phyloP scores from a whole-genome alignment of 2,797 vertebrate species.

The Trematomus bernacchii region DNA sequence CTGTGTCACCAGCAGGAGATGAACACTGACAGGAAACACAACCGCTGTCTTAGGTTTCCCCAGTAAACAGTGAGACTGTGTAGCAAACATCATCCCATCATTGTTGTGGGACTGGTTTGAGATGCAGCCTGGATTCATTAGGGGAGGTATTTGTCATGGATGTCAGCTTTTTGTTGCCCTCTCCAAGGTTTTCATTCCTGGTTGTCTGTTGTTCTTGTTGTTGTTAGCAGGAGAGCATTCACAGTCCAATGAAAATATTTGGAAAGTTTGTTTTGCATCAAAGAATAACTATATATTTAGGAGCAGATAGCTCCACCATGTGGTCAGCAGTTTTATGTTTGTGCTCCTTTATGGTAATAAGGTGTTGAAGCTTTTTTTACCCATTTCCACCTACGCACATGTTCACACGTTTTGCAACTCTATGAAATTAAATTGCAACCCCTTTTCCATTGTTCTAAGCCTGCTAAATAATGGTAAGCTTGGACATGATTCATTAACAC shows the following conservation, averaged over 20 bases:
- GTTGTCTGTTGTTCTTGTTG: conserved; percentile 1
- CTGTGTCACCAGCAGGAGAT: conserved; percentile 41
- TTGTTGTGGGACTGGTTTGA: not conserved
- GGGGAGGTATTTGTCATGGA: not conserved
- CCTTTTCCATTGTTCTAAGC: not conserved
- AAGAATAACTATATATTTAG: not conserved
- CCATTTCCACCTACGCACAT: not conserved
- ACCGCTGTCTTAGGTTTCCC: conserved; percentile 44
- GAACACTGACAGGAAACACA: conserved; percentile 56
- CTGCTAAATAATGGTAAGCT: not conserved
- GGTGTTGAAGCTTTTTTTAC: not conserved
- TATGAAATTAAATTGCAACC: too few relatives aligned
- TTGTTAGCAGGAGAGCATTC: not conserved
- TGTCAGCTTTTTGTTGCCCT: not conserved
- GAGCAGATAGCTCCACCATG: conserved; percentile 12
- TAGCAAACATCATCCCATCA: not conserved
- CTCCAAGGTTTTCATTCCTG: not conserved
- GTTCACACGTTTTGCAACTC: not conserved
- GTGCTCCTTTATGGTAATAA: not conserved
- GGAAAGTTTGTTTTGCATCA: too few relatives aligned
- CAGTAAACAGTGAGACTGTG: conserved; percentile 9
- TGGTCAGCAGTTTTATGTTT: not conserved
- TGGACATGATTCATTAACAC: not conserved
- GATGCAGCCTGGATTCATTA: conserved; percentile 14
- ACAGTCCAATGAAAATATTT: not conserved